Evolutionary conservation across 2,888 invertebrate genomes (phyloP).

Genomic region (Eupeodes luniger): DNA sequence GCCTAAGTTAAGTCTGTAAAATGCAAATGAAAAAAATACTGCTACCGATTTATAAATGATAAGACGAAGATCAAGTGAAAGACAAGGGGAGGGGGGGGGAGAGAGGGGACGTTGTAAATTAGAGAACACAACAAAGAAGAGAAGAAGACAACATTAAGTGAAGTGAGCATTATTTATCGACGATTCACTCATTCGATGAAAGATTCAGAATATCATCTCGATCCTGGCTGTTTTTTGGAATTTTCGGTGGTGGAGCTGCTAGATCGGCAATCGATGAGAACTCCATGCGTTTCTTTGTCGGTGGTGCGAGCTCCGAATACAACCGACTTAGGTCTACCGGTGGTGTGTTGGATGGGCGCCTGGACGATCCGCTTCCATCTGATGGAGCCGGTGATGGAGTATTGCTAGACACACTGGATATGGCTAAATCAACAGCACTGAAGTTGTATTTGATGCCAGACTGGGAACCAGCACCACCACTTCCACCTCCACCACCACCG

Average conservation of each 20-base stretch:
- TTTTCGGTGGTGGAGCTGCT: constrained; percentile 86
- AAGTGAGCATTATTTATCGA: constrained; percentile 11
- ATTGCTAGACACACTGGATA: constrained; percentile 83
- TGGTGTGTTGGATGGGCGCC: constrained; percentile 82
- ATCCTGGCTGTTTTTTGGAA: constrained; percentile 86
- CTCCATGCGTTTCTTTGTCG: constrained; percentile 84
- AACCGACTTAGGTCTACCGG: constrained; percentile 83
- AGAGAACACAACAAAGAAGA: not conserved
- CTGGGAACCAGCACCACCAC: constrained; percentile 62
- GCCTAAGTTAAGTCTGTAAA: constrained; percentile 39
- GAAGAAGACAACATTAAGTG: not conserved
- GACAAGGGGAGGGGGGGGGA: too few species aligned
- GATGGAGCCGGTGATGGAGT: constrained; percentile 82
- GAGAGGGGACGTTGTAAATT: not conserved
- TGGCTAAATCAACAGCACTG: constrained; percentile 84
- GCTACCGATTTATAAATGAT: constrained; percentile 48
- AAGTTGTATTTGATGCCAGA: constrained; percentile 83
- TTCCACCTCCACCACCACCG: constrained; percentile 65
- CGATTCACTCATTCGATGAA: constrained; percentile 81
- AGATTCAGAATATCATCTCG: constrained; percentile 83
- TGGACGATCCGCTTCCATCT: constrained; percentile 81
- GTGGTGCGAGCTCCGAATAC: constrained; percentile 81
- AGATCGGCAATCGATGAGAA: constrained; percentile 84
- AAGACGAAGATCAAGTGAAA: constrained; percentile 20
- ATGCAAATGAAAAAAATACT: constrained; percentile 62